Evolutionary conservation across 2,888 invertebrate genomes (phyloP), one percentile per base, ranked within the genome.

Genomic region (Mycalesis mineus): DNA sequence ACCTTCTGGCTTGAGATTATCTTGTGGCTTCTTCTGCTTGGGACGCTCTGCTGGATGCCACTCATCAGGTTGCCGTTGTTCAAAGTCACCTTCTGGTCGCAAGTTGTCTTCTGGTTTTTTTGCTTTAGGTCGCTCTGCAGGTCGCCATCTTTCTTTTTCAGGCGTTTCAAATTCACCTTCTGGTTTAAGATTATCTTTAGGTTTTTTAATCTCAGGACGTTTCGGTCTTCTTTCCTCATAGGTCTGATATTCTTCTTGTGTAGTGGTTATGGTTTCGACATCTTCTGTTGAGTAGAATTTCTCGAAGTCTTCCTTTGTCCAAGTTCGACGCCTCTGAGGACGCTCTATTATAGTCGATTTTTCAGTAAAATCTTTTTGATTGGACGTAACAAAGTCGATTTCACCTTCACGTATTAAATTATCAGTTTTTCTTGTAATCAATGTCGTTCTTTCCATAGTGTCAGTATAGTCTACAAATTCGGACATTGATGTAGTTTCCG

Each of bases 261-360:
- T 89, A 8, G 94, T 94, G 0, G 94, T 94, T 58, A 90, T 82
- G 57, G 87, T 87, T 71, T 91, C 89, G 51, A 87, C 78, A 53
- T 90, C 83, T 65, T 92, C 87, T 1, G 91, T 92, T 0, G 92
- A 91, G 69, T 92, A 92, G 65, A 94, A 92, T 72, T 93, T 94
- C 64, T 94, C 93, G 15, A 92, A 91, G 68, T 94, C 94, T 77
- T 94, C 94, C 71, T 94, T 94, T 0, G 93, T 93, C 92, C 93
- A 94, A 0, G 94, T 93, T 49, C 93, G 88, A 66, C 93, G 89
- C 57, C 93, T 89, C 62, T 86, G 88, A 14, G 92, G 91, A 57
- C 92, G 90, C 68, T 91, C 91, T n/a, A 92, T 77, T 13, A 88
- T 84, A 7, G 89, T 80, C 14, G 79, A 78, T 72, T 93, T 93